These are phyloP conservation scores for Habrosyne pyritoides DNA, from an alignment of 2,888 invertebrate species.

Conservation along the genomic window DNA sequence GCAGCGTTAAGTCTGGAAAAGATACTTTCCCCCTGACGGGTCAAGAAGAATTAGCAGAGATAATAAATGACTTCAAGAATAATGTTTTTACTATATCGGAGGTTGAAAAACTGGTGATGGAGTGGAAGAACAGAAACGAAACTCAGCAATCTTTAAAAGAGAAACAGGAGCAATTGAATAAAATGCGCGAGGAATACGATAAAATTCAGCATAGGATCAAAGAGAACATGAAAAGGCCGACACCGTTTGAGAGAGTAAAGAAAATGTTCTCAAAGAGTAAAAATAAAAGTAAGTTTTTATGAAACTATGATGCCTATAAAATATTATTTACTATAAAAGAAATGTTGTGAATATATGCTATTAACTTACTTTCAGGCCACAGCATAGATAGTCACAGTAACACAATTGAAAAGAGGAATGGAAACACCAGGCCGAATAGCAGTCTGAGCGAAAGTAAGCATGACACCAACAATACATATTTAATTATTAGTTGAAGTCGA, in stretches of 20 bases:
- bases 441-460: slow-evolving; percentile 77
- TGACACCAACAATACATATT: not conserved
- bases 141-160: slow-evolving; percentile 93
- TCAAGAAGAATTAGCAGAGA: slow-evolving; percentile 92
- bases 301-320: no score
- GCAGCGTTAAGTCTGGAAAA: slow-evolving; percentile 73
- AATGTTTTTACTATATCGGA: slow-evolving; percentile 93
- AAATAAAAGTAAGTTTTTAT: slow-evolving; percentile 67
- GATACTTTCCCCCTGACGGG: slow-evolving; percentile 71
- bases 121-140: slow-evolving; percentile 94
- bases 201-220: slow-evolving; percentile 91
- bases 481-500: no score
- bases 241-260: slow-evolving; percentile 91
- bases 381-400: slow-evolving; percentile 55
- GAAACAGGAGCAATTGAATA: slow-evolving; percentile 91
- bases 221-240: slow-evolving; percentile 88
- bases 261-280: slow-evolving; percentile 89
- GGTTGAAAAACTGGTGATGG: slow-evolving; percentile 92
- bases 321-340: no score
- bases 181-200: slow-evolving; percentile 92
- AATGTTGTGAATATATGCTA: slow-evolving; percentile 6
- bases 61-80: slow-evolving; percentile 94
- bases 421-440: slow-evolving; percentile 75
- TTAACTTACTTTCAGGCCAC: slow-evolving; percentile 50
- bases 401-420: slow-evolving; percentile 73